phyloP scores from a whole-genome alignment of 2,113 vertebrate species.

The Stigmatopora nigra region DNA sequence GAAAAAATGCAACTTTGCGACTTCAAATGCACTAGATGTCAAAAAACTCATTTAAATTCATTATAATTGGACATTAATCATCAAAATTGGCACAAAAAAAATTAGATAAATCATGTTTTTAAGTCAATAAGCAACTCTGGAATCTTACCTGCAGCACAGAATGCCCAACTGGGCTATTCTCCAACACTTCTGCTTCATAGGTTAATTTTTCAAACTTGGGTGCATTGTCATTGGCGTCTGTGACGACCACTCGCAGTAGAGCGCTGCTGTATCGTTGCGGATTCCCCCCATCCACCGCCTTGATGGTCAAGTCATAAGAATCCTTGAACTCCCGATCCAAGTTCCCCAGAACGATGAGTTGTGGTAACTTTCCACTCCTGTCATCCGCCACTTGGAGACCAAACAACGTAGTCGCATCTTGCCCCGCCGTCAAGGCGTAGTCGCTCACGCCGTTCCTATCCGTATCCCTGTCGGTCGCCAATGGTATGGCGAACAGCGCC shows the following conservation, averaged over 20 bases:
- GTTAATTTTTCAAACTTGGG: slow-evolving; percentile 88
- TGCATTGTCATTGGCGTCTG: slow-evolving; percentile 89
- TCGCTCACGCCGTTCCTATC: slow-evolving; percentile 88
- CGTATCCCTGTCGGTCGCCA: slow-evolving; percentile 87
- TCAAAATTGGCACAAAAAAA: not conserved
- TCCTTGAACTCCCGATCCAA: slow-evolving; percentile 92
- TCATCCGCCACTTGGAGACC: slow-evolving; percentile 94
- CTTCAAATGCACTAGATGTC: too few species aligned
- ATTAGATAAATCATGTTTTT: not conserved
- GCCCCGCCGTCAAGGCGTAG: slow-evolving; percentile 83
- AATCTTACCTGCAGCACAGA: slow-evolving; percentile 90
- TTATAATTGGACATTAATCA: too few species aligned
- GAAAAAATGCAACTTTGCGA: too few species aligned
- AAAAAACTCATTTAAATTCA: too few species aligned
- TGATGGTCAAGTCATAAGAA: slow-evolving; percentile 95
- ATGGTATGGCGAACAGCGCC: slow-evolving; percentile 83
- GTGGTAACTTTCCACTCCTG: slow-evolving; percentile 90
- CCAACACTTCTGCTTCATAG: slow-evolving; percentile 86
- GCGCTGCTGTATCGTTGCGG: slow-evolving; percentile 90
- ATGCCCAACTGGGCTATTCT: slow-evolving; percentile 94
- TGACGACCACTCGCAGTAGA: slow-evolving; percentile 86
- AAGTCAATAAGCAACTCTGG: too few species aligned
- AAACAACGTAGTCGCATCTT: slow-evolving; percentile 85
- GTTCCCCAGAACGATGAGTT: slow-evolving; percentile 92
- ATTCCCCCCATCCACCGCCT: slow-evolving; percentile 90